phyloP scores from a whole-genome alignment of 1,140 invertebrate species.

The Drosophila carrolli region DNA sequence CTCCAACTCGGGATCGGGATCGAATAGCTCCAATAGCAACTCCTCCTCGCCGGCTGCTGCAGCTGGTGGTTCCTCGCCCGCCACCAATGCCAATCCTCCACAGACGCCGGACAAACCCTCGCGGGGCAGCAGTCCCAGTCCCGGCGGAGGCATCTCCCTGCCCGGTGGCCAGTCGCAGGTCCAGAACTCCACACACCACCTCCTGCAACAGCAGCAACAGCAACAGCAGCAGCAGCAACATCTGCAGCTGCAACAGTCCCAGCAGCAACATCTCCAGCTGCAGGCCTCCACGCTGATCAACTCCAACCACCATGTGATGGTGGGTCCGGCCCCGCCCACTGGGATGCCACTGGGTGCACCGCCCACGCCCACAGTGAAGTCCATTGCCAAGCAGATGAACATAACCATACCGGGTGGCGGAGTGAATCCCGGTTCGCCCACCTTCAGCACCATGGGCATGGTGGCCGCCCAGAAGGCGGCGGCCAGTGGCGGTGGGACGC shows the following conservation, averaged over 20 bases:
- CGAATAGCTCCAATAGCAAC: constrained; percentile 32
- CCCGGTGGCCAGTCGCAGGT: constrained; percentile 38
- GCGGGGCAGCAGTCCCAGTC: constrained; percentile 43
- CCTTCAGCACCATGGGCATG: constrained; percentile 81
- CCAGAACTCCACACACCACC: constrained; percentile 47
- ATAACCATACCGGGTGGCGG: constrained; percentile 69
- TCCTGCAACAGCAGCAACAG: constrained; percentile 51
- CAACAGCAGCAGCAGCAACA: constrained; percentile 36
- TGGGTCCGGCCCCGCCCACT: constrained; percentile 55
- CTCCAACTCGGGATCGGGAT: constrained; percentile 11
- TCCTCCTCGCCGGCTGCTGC: constrained; percentile 33
- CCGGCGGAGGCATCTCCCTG: constrained; percentile 13
- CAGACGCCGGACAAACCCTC: constrained; percentile 75
- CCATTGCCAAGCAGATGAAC: constrained; percentile 84
- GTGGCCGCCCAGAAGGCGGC: constrained; percentile 71
- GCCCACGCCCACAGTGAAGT: constrained; percentile 77
- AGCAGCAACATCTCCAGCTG: constrained; percentile 74
- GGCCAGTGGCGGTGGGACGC: constrained; percentile 43
- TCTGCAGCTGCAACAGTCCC: constrained; percentile 54
- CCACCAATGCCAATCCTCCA: constrained; percentile 35
- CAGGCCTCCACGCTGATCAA: constrained; percentile 79
- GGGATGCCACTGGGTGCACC: constrained; percentile 74
- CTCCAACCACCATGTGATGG: constrained; percentile 70
- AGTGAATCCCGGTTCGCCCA: constrained; percentile 56
- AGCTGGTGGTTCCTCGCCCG: constrained; percentile 17